A percentile compares a stretch with the other conserved stretches of the same genome.
phyloP scores from a whole-genome alignment of 1,140 invertebrate species.

The Rhyacophila brunnea region DNA sequence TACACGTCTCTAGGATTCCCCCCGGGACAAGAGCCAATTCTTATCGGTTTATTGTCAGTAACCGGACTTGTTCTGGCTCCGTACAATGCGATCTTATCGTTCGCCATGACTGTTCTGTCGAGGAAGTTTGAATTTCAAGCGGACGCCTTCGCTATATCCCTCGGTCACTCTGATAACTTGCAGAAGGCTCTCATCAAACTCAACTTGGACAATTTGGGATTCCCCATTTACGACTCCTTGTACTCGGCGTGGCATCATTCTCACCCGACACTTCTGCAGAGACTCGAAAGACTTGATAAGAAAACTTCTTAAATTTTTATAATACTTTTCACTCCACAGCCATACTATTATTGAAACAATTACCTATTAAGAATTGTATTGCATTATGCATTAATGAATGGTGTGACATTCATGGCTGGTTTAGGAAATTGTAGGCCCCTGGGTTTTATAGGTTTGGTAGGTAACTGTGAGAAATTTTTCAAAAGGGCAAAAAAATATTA shows the following conservation, averaged over 20 bases:
- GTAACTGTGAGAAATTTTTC: no score
- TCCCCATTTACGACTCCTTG: slow-evolving; percentile 87
- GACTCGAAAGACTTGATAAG: slow-evolving; percentile 73
- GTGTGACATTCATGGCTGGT: no score
- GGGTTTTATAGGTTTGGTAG: no score
- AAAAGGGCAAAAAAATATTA: no score
- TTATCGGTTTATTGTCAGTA: slow-evolving; percentile 91
- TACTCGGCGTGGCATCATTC: slow-evolving; percentile 93
- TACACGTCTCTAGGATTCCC: slow-evolving; percentile 88
- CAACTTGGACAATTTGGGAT: slow-evolving; percentile 92
- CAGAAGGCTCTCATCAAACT: slow-evolving; percentile 86
- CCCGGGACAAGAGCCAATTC: slow-evolving; percentile 72
- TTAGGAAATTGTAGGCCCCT: no score
- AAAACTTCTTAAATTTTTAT: not conserved
- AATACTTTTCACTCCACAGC: no score
- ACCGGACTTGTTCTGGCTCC: slow-evolving; percentile 90
- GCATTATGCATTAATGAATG: no score
- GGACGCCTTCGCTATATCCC: slow-evolving; percentile 85
- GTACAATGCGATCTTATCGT: slow-evolving; percentile 83
- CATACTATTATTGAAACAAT: no score
- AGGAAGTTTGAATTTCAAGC: slow-evolving; percentile 94
- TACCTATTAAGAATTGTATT: no score
- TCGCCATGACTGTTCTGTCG: slow-evolving; percentile 65
- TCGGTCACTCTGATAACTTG: slow-evolving; percentile 73
- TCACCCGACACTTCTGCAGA: slow-evolving; percentile 93